Evolutionary conservation across 2,113 vertebrate species (phyloP).

Genomic region (Picathartes gymnocephalus): DNA sequence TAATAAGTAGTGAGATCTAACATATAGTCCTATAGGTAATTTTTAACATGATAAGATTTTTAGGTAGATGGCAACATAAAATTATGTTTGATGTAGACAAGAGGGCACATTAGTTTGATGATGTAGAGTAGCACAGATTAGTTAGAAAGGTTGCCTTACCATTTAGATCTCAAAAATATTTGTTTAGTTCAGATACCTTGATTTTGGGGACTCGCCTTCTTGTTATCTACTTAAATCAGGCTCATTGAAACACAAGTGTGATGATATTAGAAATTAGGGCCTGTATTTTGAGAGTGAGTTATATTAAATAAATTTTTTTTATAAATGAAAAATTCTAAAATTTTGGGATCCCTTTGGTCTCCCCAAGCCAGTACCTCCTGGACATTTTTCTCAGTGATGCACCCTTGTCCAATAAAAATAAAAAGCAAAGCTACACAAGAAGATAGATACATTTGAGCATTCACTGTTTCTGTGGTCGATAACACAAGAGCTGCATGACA

Average conservation of each 20-base stretch:
- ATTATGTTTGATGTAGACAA: not conserved
- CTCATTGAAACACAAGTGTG: not conserved
- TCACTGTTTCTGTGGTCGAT: not conserved
- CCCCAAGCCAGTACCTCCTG: not conserved
- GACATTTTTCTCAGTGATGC: not conserved
- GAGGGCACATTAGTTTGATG: not conserved
- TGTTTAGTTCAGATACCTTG: not conserved
- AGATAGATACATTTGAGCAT: not conserved
- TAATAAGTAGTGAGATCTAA: not conserved
- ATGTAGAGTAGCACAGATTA: not conserved
- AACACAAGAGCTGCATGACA: not conserved
- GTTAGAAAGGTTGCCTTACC: not conserved
- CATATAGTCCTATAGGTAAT: not conserved
- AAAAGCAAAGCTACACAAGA: not conserved
- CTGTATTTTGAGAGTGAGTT: not conserved
- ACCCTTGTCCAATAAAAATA: not conserved
- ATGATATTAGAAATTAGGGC: not conserved
- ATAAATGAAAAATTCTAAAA: not conserved
- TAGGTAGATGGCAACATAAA: not conserved
- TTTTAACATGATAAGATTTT: not conserved
- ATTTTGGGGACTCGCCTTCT: not conserved
- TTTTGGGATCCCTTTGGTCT: not conserved
- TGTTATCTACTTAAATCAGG: not conserved
- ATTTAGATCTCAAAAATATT: not conserved
- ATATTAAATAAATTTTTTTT: not conserved